Base-by-base conservation (phyloP, 2,113 vertebrate species). In the Poeciliopsis prolifica region DNA sequence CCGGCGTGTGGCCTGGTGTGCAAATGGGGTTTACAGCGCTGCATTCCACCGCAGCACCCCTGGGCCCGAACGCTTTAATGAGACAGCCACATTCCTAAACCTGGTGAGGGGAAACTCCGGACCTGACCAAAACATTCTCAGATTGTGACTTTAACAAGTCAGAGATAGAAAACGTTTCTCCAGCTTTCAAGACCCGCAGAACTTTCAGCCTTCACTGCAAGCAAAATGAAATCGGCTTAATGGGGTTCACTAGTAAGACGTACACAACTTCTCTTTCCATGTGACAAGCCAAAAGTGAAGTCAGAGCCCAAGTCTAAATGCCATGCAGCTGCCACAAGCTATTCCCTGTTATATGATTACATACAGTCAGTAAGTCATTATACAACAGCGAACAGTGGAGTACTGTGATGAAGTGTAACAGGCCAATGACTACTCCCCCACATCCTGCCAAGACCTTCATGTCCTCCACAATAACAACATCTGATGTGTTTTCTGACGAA, bases 21-120 rank as follows among this genome's bases (percentile, higher is more conserved):
- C 91, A 94, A 93, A 94, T 91, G 87, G 87, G 66, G 83, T 93
- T 94, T 94, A 92, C 83, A 90, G 80, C 88, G 83, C 82, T 68
- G 80, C 90, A 94, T 93, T 93, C 90, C 91, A 83, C 69, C 48
- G 29, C 68, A 58, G 86, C 82, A 89, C 89, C 93, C 89, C 89
- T 63, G 65, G 67, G 86, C 85, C 87, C 77, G 78, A 90, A 90
- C 42, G 72, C 86, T 85, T 79, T 70, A 77, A 76, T 75, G 84
- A 90, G 87, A 92, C 86, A 86, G 84, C 90, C 82, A 80, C 88
- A 93, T 92, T 92, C 91, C 91, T 67, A 83, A 72, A 81, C 63
- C 24, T 33, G 17, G 61, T 51, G 54, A 74, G 79, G 1, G 73
- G 67, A 74, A 85, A 86, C 77, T 90, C 87, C 84, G 82, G 74